A percentile compares a stretch with the other conserved stretches of the same genome.
Evolutionary conservation across 2,113 vertebrate species (phyloP).

Genomic region (Ifrita kowaldi): DNA sequence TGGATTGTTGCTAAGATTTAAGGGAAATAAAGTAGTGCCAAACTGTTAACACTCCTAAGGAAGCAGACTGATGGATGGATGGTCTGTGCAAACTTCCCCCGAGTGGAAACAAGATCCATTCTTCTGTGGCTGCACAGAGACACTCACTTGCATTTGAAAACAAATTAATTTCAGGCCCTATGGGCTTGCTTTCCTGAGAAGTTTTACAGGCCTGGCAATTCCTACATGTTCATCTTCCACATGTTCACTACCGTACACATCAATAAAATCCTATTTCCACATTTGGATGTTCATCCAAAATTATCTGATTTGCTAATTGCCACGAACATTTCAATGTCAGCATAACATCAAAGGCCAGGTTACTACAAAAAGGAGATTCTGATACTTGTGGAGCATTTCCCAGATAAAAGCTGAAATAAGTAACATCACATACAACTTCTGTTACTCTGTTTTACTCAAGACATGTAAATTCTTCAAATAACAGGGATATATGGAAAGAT

Average conservation of each 20-base stretch:
- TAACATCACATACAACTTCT: not conserved
- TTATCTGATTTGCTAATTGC: not conserved
- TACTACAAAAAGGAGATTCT: not conserved
- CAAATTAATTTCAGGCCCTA: not conserved
- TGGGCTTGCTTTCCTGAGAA: not conserved
- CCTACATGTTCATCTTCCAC: not conserved
- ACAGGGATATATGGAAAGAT: not conserved
- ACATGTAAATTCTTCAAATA: not conserved
- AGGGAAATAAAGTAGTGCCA: not conserved
- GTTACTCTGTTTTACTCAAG: not conserved
- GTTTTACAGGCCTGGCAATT: not conserved
- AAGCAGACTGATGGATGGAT: not conserved
- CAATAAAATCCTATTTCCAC: not conserved
- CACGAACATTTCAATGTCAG: accelerated
- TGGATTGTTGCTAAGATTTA: not conserved
- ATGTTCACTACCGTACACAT: too few relatives aligned
- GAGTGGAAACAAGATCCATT: not conserved
- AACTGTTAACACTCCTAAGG: not conserved
- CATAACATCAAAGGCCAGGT: not conserved
- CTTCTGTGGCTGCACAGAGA: not conserved
- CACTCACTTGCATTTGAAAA: not conserved
- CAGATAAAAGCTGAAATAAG: not conserved
- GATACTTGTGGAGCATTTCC: not conserved
- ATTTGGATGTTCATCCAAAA: not conserved
- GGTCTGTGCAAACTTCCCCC: not conserved